Percentiles rank a stretch among this genome's conserved stretches.
Evolutionary conservation across 2,888 invertebrate species (phyloP).

Genomic region (Dexiosoma caninum): DNA sequence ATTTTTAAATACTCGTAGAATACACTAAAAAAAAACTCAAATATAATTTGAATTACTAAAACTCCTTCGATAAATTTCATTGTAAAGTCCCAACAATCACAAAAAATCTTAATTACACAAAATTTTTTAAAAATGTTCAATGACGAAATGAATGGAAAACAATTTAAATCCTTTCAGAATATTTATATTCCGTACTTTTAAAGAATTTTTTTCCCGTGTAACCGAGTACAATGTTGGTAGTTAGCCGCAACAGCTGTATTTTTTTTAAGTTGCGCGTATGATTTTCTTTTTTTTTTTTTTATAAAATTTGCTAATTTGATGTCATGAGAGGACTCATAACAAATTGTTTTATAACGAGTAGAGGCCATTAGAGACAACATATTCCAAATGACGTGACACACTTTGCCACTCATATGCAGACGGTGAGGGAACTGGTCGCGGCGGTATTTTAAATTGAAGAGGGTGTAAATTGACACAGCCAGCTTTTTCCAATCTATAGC

Average conservation of each 20-base stretch:
- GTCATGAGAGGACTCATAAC: slow-evolving; percentile 54
- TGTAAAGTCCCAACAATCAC: too few relatives aligned
- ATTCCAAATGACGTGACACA: background rate
- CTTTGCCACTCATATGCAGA: background rate
- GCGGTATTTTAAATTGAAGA: background rate
- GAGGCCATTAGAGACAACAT: slow-evolving; percentile 40
- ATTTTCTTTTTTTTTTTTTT: background rate
- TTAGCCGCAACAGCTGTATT: slow-evolving; percentile 54
- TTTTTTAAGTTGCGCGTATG: slow-evolving; percentile 6
- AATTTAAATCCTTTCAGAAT: too few relatives aligned
- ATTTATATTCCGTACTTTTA: too few relatives aligned
- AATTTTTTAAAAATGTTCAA: too few relatives aligned
- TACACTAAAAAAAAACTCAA: too few relatives aligned
- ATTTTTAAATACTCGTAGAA: too few relatives aligned
- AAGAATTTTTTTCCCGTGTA: too few relatives aligned
- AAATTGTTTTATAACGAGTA: slow-evolving; percentile 58
- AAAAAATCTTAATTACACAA: too few relatives aligned
- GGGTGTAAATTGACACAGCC: background rate
- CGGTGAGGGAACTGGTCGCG: background rate
- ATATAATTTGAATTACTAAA: too few relatives aligned
- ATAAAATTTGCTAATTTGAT: slow-evolving; percentile 9
- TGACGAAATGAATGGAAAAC: too few relatives aligned
- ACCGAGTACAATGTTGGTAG: slow-evolving; percentile 13
- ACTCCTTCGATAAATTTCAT: too few relatives aligned
- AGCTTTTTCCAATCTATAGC: background rate